A percentile compares a stretch with the other conserved stretches of the same genome.
Evolutionary conservation across 1,140 invertebrate genomes (phyloP).

Genomic region (Anastrepha obliqua): DNA sequence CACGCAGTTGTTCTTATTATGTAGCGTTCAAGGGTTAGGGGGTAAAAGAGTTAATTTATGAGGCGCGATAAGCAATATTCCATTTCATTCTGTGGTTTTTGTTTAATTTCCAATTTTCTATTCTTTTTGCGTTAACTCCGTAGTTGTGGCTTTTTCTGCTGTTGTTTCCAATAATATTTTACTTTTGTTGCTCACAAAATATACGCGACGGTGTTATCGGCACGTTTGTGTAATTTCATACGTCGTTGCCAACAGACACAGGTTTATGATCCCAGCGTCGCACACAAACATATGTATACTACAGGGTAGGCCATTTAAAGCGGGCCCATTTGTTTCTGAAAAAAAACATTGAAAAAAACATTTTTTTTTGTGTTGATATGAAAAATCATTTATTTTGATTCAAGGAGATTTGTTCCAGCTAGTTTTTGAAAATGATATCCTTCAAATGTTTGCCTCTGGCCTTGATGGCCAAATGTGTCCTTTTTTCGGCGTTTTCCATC

Average conservation of each 20-base stretch:
- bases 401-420: no score
- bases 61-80: background rate
- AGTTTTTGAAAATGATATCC: no score
- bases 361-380: no score
- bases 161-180: background rate
- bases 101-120: constrained; percentile 33
- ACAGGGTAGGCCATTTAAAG: background rate
- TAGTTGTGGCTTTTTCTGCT: background rate
- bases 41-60: constrained; percentile 2
- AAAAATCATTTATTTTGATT: no score
- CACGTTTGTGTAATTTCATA: constrained; percentile 16
- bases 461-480: no score
- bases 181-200: background rate
- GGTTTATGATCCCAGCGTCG: background rate
- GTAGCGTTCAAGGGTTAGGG: background rate
- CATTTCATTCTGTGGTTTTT: background rate
- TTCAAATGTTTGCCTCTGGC: no score
- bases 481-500: no score
- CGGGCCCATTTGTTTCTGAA: no score
- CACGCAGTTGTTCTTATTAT: background rate
- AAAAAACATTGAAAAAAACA: no score
- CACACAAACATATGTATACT: background rate
- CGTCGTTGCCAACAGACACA: background rate
- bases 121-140: background rate
- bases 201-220: background rate